Conservation (phyloP, 2,797 vertebrate species). For the Sphenopsis melanotis region DNA sequence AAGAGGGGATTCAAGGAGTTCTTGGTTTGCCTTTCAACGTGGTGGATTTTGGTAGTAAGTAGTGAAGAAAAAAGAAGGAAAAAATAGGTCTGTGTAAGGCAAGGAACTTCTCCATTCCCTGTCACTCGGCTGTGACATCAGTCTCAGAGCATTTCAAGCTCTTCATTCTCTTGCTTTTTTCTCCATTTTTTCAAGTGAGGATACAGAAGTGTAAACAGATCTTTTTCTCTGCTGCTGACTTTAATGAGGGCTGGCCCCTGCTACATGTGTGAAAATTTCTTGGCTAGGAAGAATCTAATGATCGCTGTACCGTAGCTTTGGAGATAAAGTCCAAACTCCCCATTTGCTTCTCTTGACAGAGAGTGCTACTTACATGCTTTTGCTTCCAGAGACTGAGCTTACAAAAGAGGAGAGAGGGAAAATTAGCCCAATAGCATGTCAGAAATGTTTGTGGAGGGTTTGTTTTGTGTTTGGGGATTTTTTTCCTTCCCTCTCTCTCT, state of each 20-base stretch:
- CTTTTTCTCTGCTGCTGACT: slow-evolving; percentile 10
- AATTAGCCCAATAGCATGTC: slow-evolving; percentile 10
- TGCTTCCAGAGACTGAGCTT: not conserved
- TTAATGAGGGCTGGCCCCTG: slow-evolving; percentile 75
- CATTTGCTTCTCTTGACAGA: not conserved
- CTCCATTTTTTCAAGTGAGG: not conserved
- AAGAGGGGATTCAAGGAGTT: not conserved
- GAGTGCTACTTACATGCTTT: not conserved
- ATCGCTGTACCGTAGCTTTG: slow-evolving; percentile 57
- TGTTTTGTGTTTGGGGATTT: not conserved
- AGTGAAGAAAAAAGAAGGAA: not conserved
- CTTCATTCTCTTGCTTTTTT: not conserved
- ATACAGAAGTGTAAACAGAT: slow-evolving; percentile 10
- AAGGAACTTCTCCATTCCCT: not conserved
- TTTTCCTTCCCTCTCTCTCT: not conserved
- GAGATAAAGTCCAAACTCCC: not conserved
- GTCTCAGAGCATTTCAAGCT: not conserved
- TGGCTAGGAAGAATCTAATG: slow-evolving; percentile 66
- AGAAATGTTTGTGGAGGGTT: slow-evolving; percentile 59
- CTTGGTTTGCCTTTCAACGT: not conserved
- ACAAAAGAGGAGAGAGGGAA: not conserved
- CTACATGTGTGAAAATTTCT: slow-evolving; percentile 79
- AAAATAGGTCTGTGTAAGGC: not conserved
- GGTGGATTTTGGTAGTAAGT: not conserved
- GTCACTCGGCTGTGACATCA: not conserved